Evolutionary conservation across 1,140 invertebrate genomes (phyloP), one percentile per base, ranked within the genome.

Genomic region (Bombus fervidus): DNA sequence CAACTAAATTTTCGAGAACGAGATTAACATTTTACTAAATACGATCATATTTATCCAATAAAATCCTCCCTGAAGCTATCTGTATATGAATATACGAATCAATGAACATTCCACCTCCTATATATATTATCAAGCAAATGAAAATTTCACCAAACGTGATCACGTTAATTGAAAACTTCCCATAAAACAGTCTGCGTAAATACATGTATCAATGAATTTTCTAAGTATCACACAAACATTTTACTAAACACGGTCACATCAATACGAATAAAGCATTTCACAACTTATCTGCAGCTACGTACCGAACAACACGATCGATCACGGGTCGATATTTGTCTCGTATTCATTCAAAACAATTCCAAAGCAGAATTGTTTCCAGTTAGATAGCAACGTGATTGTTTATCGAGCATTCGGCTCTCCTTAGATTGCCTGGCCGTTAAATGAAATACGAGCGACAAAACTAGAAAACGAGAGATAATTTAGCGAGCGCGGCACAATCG

Each of bases 371-470:
- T 39, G 68, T 28, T 28, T 12, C 47, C n/a, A 31, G 15, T 31
- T 43, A 31, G 15, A 73, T n/a, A 15, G 9, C 37, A 31, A 53
- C 18, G 18, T 53, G 47, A 62, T 47, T 73, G 28, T n/a, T 43
- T 73, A 47, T 73, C 41, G 15, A 43, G 15, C 71, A 9, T 43
- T 73, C 71, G 71, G 8, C 15, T 31, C 2, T 41, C 15, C 71
- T 43, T 43, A 22, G 41, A 47, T 47, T 31, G 41, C 8, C 41
- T 18, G 8, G 34, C 28, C 25, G 34, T 76, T 76, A 76, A 76
- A 76, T 76, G 22, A 76, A 76, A 59, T 59, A 76, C 53, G 74
- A 76, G 43, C 12, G 31, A 76, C 47, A 53, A 79, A 71, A 84
- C 71, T n/a, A 34, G 72, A 2, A 28, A 59, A 59, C 31, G 13